Evolutionary conservation across 2,888 invertebrate genomes (phyloP), one percentile per base, ranked within the genome.

Genomic region (Ectemnius continuus): DNA sequence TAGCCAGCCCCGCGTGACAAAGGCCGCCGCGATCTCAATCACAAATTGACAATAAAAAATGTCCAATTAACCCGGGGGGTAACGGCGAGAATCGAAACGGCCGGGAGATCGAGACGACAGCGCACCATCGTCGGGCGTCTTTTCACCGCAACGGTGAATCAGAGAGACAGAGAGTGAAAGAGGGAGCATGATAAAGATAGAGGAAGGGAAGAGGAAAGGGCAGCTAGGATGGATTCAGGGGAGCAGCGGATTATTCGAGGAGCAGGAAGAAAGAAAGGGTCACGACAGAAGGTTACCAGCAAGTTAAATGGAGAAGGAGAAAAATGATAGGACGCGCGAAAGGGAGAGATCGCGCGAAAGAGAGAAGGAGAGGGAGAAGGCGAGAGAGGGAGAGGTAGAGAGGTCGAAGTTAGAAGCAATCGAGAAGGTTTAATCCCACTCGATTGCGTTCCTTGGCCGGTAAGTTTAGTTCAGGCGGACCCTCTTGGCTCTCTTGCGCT

Each of bases 1-100:
- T 72, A 68, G 65, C 67, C 66, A 66, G 75, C 61, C 64, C 74
- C 60, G 71, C 63, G 77, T 74, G 85, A 88, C 86, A 88, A 88
- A 86, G 84, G 85, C 64, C 26, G 63, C 68, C 78, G 85, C 82
- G 85, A 89, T 90, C 88, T 89, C 88, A 88, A 90, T 89, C 88
- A 87, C 87, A 89, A 89, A 90, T 89, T 88, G 89, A 89, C 89
- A 88, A 89, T 90, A 90, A 90, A 90, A 90, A 90, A 89, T 89
- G 88, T 90, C 87, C 89, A 90, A 90, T 90, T 89, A 89, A 89
- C 87, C 86, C 81, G 70, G 82, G 75, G 82, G 52, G 36, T 36
- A 85, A 83, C 82, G 82, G 71, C 80, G 70, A 64, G 80, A 79
- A 75, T 78, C 69, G 85, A 78, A 85, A 81, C 77, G 81, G 75